Evolutionary conservation across 2,797 vertebrate species (phyloP), one percentile per base, ranked within the genome.

Genomic region (Danionella dracula): DNA sequence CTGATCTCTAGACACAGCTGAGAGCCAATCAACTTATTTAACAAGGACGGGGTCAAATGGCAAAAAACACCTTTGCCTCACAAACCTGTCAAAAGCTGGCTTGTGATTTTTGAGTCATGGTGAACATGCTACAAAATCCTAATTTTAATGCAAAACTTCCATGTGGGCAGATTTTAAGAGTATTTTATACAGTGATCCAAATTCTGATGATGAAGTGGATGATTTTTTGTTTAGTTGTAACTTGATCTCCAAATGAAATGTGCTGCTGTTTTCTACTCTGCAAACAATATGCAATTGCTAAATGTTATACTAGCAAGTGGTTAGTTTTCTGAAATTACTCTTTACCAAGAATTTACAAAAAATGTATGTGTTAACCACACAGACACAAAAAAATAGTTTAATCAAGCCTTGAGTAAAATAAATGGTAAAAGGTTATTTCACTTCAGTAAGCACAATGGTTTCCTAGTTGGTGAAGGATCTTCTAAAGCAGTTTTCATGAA

Each of bases 21-120:
- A 65, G 70, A 72, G 77, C 87, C 84, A 89, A 87, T 87, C 85
- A 83, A 72, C 74, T 66, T 4, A 56, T 73, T 74, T 78, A 59
- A 48, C 11, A 44, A 37, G 74, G 64, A 37, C 15, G 66, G 62
- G 83, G 82, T 84, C 84, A 84, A 81, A 75, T 80, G 82, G 81
- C 77, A 79, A 37, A 40, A 56, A 41, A 64, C 17, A 21, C 38
- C 20, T 9, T 44, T 54, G 49, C 23, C 49, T 64, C n/a, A 3
- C n/a, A 64, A 49, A 34, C 29, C 61, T 64, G 61, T 64, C 38
- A 44, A 44, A 44, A 16, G 10, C 40, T 34, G 37, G n/a, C 35
- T 38, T 44, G 38, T 45, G 19, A 53, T 53, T 34, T 21, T 21
- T 21, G n/a, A 65, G 50, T 44, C 19, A 55, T 17, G 17, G 16